Base-by-base conservation (phyloP, 2,888 invertebrate genomes). In the Lycaena phlaeas region DNA sequence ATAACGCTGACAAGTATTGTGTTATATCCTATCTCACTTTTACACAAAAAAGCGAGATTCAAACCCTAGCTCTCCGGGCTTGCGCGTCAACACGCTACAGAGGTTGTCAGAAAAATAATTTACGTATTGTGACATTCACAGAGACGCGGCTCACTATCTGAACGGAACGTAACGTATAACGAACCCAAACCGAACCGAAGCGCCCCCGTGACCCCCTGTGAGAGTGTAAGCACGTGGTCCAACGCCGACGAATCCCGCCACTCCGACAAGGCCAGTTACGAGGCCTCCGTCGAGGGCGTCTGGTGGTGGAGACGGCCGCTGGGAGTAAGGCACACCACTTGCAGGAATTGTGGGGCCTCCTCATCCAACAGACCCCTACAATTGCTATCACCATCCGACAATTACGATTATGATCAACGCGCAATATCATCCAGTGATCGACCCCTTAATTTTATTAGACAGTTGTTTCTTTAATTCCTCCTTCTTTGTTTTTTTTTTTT, bases 201-300 rank as follows among this genome's bases (percentile, higher is more conserved):
- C 50, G 82, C 81, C 2, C 82, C 82, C 10, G 78, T 79, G 2
- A 82, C 82, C 7, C 82, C 82, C n/a, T 76, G 81, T 55, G 81
- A 82, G 44, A 76, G 71, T 52, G 79, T 74, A 48, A 61, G 65
- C 37, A 67, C 76, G 2, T 78, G 78, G 78, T 70, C 76, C 1
- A 71, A 68, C 30, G 57, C 15, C n/a, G 11, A 36, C 10, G 15
- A 31, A 11, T 12, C 15, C 17, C 4, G 18, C 61, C 42, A 68
- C 57, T 61, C 64, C 45, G 67, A 66, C 42, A 71, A 68, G 50
- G 61, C 57, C 22, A 56, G 53, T 37, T 66, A 70, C 29, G 68
- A 72, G 43, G 52, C 59, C 2, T 56, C 62, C 2, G 46, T 56
- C 7, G 71, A 72, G 40, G 74, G 73, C 0, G 44, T 61, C 41